Evolutionary conservation across 2,888 invertebrate species (phyloP).

Genomic region (Zonitis immaculata): DNA sequence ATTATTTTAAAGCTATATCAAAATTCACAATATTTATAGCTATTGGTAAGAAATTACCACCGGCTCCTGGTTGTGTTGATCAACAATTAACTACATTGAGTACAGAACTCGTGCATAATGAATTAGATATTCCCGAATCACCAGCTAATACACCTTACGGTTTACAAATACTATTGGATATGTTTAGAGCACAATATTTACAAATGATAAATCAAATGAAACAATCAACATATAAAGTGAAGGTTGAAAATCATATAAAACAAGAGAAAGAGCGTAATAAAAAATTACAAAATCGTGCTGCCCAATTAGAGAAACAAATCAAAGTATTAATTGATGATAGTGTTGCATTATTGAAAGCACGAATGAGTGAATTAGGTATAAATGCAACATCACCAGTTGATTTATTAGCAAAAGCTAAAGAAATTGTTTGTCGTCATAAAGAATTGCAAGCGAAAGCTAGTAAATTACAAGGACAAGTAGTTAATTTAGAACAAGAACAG

Average conservation of each 20-base stretch:
- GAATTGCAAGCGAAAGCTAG: conserved; percentile 86
- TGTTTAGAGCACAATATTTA: conserved; percentile 82
- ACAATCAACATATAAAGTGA: conserved; percentile 66
- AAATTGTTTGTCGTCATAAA: conserved; percentile 89
- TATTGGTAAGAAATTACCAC: conserved; percentile 69
- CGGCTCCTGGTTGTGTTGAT: conserved; percentile 88
- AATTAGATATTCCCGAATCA: conserved; percentile 75
- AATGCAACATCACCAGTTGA: conserved; percentile 82
- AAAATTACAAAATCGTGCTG: conserved; percentile 74
- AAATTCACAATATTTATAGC: conserved; percentile 37
- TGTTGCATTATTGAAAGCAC: conserved; percentile 77
- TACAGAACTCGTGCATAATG: conserved; percentile 72
- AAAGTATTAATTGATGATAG: conserved; percentile 89
- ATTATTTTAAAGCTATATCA: not conserved
- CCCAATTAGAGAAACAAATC: conserved; percentile 91
- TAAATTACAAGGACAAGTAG: conserved; percentile 79
- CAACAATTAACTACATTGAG: conserved; percentile 78
- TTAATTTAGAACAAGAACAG: conserved; percentile 71
- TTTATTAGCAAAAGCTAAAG: conserved; percentile 79
- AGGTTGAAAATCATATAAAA: conserved; percentile 71
- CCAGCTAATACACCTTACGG: conserved; percentile 79
- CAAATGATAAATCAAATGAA: conserved; percentile 80
- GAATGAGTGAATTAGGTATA: conserved; percentile 89
- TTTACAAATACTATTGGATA: conserved; percentile 80
- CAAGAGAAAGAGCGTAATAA: conserved; percentile 74